Evolutionary conservation across 2,888 invertebrate genomes (phyloP).

Genomic region (Microctonus aethiopoides): DNA sequence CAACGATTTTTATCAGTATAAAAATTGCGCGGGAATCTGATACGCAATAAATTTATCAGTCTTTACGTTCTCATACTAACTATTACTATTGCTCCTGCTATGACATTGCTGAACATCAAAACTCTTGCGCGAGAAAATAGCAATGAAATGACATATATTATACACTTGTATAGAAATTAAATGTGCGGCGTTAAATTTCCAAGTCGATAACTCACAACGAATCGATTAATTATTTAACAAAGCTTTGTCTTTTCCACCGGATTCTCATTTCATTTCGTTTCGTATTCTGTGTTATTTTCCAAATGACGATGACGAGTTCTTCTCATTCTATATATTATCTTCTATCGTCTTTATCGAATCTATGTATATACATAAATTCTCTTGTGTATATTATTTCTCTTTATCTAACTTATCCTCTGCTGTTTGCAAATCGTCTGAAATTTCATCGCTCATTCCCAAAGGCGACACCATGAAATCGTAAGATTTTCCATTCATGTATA

Average conservation of each 20-base stretch:
- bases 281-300: constrained; percentile 37
- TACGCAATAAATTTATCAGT: constrained; percentile 13
- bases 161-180: background rate
- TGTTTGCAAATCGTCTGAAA: constrained; percentile 26
- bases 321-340: background rate
- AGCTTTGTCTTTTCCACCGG: constrained; percentile 45
- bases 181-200: background rate
- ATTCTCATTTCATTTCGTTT: constrained; percentile 43
- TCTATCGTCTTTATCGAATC: constrained; percentile 1
- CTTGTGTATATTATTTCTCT: background rate
- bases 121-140: background rate
- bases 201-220: constrained; percentile 40
- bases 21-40: constrained; percentile 3
- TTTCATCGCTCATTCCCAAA: constrained; percentile 29
- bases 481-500: constrained; percentile 23
- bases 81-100: too few species aligned
- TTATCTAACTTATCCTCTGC: background rate
- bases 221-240: constrained; percentile 53
- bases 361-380: background rate
- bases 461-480: constrained; percentile 33
- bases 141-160: background rate
- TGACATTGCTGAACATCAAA: background rate
- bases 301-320: constrained; percentile 9
- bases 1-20: background rate
- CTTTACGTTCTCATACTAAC: too few species aligned